Base-by-base conservation (phyloP, 2,888 invertebrate genomes). In the Alsophila aescularia region DNA sequence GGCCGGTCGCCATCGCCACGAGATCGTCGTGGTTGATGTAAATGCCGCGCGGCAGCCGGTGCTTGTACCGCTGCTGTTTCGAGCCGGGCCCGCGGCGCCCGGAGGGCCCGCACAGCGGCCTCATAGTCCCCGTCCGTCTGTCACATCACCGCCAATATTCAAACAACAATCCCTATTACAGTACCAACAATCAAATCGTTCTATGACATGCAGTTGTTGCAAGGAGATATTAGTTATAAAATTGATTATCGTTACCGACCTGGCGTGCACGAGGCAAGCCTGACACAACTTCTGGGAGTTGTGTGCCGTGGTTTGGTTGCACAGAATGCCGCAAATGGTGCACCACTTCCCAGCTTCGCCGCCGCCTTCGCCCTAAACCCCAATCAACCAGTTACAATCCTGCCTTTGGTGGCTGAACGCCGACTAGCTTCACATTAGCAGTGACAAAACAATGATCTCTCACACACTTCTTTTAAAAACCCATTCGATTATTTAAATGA, bases 11-110 rank as follows among this genome's bases (percentile, higher is more conserved):
- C 93, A 99, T 95, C 72, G 96, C 95, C 70, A 97, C 96, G 86
- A 99, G 94, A 93, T 98, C 98, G 90, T 98, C 98, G 91, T 98
- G 97, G 94, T 98, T 98, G 92, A 99, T 96, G 93, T 97, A 97
- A 96, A 99, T 98, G 90, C 98, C 98, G 77, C 96, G 96, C 60
- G 98, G 98, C 75, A 98, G 96, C 85, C 97, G 96, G 81, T 98
- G 95, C 90, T 95, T 95, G 91, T 94, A 94, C 69, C 86, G 86
- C 79, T 85, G 89, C 77, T 87, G 88, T 79, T 92, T 92, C 68
- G 90, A 82, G 72, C 88, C 87, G 67, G 87, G 85, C 66, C 93
- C 93, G 82, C 93, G 92, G 69, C 93, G 90, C 70, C 94, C 90
- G 69, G 92, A 85, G 61, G 94, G 95, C 70, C 96, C 96, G 81